Base-by-base conservation (phyloP, 2,113 vertebrate species). In the Chunga burmeisteri region DNA sequence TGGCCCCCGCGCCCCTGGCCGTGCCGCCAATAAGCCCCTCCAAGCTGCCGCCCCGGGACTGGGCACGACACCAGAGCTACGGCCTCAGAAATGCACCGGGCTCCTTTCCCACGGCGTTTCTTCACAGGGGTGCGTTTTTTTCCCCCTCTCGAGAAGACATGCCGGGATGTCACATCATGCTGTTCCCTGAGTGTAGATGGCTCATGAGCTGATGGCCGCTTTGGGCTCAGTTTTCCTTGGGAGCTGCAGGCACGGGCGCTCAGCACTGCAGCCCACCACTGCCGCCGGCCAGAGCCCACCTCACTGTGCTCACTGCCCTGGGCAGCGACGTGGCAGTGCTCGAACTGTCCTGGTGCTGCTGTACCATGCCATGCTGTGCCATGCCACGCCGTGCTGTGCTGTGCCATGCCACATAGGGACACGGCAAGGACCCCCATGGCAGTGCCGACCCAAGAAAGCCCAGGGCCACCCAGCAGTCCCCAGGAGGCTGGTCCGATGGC, bases 351-450 rank as follows among this genome's bases (percentile, higher is more conserved):
- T 32, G 47, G 6, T n/a, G 77, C 68, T 55, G 53, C 30, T 13
- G 29, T 6, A 5, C 65, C 10, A 4, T 16, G 65, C 66, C 7
- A 6, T 1, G 18, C 42, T 2, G 7, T 23, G 38, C 71, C 0
- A 9, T 49, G 66, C 56, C 4, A 1, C 30, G 52, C 71, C 11
- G 0, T 8, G 50, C 58, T 17, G 25, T 20, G 22, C 61, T 4
- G 23, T 55, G 56, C 40, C 15, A 1, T n/a, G n/a, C 65, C 55
- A 58, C 19, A 13, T 27, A 7, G 2, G 34, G 56, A 7, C 73
- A 18, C 1, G 3, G 65, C 59, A 21, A 61, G 53, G 14, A 46
- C 29, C 7, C 11, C 16, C 4, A 1, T 2, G 59, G 78, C 21
- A 26, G 4, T n/a, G 50, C 61, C 5, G 1, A 20, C 11, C 32